Conservation (phyloP, 2,888 invertebrate species). For the Entomobrya multifasciata region DNA sequence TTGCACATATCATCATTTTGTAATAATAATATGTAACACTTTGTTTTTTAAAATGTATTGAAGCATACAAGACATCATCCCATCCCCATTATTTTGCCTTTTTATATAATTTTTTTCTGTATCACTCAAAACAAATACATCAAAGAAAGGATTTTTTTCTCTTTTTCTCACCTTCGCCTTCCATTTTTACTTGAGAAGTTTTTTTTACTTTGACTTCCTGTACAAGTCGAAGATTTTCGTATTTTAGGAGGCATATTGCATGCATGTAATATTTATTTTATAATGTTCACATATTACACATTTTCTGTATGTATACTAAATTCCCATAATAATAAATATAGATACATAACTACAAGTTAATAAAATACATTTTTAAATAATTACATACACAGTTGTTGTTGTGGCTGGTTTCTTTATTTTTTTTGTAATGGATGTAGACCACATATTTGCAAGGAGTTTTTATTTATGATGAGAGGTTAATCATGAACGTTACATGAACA, state of each 20-base stretch:
- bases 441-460: not conserved
- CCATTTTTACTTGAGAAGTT: not conserved
- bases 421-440: not conserved
- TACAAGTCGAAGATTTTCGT: not conserved
- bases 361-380: constrained; percentile 29
- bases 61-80: not conserved
- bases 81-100: not conserved
- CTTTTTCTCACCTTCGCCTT: not conserved
- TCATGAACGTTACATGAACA: not conserved
- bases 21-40: no score
- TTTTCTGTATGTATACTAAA: constrained; percentile 35
- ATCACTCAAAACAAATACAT: constrained; percentile 16
- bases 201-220: constrained; percentile 2
- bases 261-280: not conserved
- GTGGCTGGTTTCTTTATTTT: not conserved
- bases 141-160: not conserved
- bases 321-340: constrained; percentile 35
- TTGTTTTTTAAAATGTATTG: no score
- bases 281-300: constrained; percentile 20
- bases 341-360: constrained; percentile 13
- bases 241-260: not conserved
- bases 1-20: not conserved
- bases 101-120: not conserved
- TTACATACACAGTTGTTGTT: constrained; percentile 3
- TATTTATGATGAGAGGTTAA: not conserved